phyloP scores from a whole-genome alignment of 2,113 vertebrate genomes.

The Carettochelys insculpta region DNA sequence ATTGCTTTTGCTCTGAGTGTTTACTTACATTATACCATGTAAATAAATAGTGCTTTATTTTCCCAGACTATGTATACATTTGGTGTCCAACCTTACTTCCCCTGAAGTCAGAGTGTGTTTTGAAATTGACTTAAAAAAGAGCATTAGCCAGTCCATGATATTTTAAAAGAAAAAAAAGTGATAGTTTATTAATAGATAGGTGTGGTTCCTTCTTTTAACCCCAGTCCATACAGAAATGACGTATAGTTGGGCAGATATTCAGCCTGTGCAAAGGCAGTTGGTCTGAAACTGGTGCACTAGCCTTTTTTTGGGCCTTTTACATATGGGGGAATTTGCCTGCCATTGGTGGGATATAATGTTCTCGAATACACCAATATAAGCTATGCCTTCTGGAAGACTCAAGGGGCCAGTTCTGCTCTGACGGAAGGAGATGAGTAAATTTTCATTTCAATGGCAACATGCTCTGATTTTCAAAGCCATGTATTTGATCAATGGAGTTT shows the following conservation, averaged over 20 bases:
- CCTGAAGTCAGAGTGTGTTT: constrained; percentile 12
- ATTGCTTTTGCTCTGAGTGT: constrained; percentile 65
- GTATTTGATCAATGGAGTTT: background rate
- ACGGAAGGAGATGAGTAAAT: background rate
- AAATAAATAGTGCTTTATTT: constrained; percentile 63
- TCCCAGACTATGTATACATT: constrained; percentile 2
- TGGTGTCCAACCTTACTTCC: background rate
- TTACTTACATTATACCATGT: constrained; percentile 53
- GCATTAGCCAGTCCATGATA: background rate
- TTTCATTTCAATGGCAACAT: background rate
- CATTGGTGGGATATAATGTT: background rate
- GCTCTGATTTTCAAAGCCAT: background rate
- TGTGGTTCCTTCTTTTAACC: background rate
- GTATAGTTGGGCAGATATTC: background rate
- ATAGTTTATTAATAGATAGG: background rate
- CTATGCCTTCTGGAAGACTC: background rate
- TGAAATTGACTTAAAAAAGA: background rate
- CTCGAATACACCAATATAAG: background rate
- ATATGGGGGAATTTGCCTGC: rapidly evolving
- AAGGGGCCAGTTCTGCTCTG: background rate
- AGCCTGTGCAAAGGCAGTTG: rapidly evolving
- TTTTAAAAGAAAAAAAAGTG: constrained; percentile 30
- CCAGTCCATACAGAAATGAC: background rate
- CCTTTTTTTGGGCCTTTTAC: rapidly evolving
- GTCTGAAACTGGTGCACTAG: background rate